phyloP scores from a whole-genome alignment of 2,888 invertebrate genomes.

The Tholera decimalis region DNA sequence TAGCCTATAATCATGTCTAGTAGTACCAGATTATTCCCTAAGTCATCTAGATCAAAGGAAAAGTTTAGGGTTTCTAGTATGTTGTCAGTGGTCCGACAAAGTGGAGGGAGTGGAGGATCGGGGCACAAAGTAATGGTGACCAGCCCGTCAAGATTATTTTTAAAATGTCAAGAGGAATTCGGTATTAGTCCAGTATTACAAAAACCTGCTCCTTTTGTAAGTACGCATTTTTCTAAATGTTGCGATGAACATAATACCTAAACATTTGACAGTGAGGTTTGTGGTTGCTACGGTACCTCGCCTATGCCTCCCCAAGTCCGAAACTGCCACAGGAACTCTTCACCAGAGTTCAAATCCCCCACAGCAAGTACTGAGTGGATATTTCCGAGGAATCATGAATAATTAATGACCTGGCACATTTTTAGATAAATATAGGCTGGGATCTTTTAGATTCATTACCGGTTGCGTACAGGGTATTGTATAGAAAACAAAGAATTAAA shows the following conservation, averaged over 20 bases:
- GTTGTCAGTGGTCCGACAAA: not conserved
- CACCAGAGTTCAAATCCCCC: too few relatives aligned
- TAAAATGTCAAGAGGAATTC: constrained; percentile 68
- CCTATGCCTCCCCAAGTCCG: too few relatives aligned
- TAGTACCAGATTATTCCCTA: not conserved
- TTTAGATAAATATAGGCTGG: too few relatives aligned
- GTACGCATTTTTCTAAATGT: not conserved
- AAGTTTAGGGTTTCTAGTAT: constrained; percentile 16
- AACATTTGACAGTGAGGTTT: not conserved
- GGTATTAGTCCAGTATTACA: constrained; percentile 65
- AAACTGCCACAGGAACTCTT: too few relatives aligned
- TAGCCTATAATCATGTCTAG: not conserved
- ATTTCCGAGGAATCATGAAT: too few relatives aligned
- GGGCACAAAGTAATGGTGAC: not conserved
- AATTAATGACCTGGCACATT: too few relatives aligned
- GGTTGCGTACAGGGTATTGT: too few relatives aligned
- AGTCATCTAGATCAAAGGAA: constrained; percentile 1
- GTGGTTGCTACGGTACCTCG: too few relatives aligned
- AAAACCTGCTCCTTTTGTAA: constrained; percentile 83
- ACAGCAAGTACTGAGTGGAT: too few relatives aligned
- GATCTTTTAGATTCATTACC: too few relatives aligned
- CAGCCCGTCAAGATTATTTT: constrained; percentile 75
- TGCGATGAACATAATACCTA: not conserved
- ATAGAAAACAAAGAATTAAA: too few relatives aligned
- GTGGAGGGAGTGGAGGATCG: not conserved